Conservation (phyloP, 2,888 invertebrate genomes). For the Limnephilus auricula region DNA sequence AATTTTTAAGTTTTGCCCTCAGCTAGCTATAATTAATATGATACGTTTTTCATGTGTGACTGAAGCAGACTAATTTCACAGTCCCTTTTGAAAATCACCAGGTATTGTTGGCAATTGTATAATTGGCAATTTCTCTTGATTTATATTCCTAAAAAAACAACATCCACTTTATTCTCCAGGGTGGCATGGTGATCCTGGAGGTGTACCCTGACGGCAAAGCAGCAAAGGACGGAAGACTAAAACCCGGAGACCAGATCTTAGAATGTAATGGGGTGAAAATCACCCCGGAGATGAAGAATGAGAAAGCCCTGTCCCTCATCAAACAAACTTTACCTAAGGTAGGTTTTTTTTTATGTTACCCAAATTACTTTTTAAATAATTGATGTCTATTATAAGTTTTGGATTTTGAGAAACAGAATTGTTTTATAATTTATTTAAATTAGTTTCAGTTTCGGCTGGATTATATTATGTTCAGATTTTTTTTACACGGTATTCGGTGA, state of each 20-base stretch:
- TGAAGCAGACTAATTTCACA: too few species aligned
- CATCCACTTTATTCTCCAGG: slow-evolving; percentile 48
- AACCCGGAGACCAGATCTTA: slow-evolving; percentile 95
- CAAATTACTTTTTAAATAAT: too few species aligned
- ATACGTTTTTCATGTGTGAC: too few species aligned
- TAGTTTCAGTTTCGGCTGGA: too few species aligned
- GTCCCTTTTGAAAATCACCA: not conserved
- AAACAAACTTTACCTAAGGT: slow-evolving; percentile 89
- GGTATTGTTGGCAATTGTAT: too few species aligned
- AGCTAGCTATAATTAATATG: too few species aligned
- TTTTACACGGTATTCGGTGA: too few species aligned
- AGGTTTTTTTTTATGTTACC: not conserved
- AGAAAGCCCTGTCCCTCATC: slow-evolving; percentile 89
- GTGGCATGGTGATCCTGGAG: slow-evolving; percentile 92
- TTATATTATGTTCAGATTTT: too few species aligned
- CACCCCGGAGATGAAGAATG: slow-evolving; percentile 89
- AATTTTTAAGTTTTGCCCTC: too few species aligned
- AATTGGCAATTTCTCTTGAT: not conserved
- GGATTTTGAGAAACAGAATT: too few species aligned
- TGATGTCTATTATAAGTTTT: too few species aligned
- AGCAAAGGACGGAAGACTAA: slow-evolving; percentile 92
- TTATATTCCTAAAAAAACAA: not conserved
- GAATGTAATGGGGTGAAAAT: slow-evolving; percentile 91
- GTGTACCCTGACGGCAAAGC: slow-evolving; percentile 94
- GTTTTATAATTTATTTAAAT: too few species aligned